Evolutionary conservation across 2,113 vertebrate species (phyloP).

Genomic region (Anas platyrhynchos): DNA sequence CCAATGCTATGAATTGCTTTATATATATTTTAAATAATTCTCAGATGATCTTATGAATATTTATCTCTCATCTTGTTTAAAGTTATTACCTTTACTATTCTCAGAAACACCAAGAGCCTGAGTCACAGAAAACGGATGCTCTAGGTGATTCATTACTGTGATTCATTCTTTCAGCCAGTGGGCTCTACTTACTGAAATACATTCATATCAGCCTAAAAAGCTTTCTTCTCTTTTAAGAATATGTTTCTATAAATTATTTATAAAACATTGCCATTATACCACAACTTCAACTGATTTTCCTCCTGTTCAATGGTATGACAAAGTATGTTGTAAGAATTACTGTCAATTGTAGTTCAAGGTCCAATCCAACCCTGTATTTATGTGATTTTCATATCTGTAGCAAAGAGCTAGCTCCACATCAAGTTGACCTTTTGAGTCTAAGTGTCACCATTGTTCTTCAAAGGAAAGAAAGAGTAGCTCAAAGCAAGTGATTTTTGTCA

Average conservation of each 20-base stretch:
- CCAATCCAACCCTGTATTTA: not conserved
- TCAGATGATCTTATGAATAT: not conserved
- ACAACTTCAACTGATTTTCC: not conserved
- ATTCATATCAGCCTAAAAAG: not conserved
- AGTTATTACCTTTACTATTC: not conserved
- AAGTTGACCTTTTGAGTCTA: slow-evolving; percentile 29
- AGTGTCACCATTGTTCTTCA: slow-evolving; percentile 25
- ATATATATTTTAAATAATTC: slow-evolving; percentile 10
- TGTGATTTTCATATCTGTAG: not conserved
- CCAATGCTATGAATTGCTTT: not conserved
- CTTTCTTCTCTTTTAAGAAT: not conserved
- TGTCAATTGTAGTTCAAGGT: not conserved
- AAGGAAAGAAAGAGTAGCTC: slow-evolving; percentile 13
- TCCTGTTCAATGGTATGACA: not conserved
- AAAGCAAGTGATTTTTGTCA: slow-evolving; percentile 30
- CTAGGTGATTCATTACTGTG: not conserved
- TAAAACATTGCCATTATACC: not conserved
- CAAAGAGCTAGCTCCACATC: slow-evolving; percentile 1
- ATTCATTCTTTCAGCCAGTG: not conserved
- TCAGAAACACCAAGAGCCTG: not conserved
- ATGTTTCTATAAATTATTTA: not conserved
- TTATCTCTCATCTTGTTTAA: not conserved
- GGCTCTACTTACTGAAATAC: not conserved
- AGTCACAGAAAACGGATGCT: not conserved
- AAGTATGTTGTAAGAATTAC: not conserved